Evolutionary conservation across 1,140 invertebrate genomes (phyloP).

Genomic region (Nasonia giraulti): DNA sequence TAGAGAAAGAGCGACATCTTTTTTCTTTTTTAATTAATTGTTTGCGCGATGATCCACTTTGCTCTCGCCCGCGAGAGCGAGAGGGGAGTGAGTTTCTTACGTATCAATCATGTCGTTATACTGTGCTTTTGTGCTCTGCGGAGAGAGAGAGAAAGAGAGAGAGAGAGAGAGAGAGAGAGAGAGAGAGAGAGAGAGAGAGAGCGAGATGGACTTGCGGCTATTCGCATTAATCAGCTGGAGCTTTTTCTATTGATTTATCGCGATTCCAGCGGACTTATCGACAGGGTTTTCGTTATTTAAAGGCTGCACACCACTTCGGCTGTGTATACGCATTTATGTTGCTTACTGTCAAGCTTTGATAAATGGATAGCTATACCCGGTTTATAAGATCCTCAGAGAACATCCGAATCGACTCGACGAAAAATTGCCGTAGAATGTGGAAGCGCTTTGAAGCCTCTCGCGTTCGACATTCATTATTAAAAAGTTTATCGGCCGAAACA

Average conservation of each 20-base stretch:
- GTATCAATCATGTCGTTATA: constrained; percentile 4
- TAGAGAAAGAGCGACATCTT: background rate
- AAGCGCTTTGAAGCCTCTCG: background rate
- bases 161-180: too few species aligned
- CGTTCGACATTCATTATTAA: background rate
- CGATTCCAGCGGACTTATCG: background rate
- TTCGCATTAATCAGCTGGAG: background rate
- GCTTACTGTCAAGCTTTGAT: background rate
- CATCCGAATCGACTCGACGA: background rate
- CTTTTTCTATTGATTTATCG: background rate
- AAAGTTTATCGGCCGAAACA: background rate
- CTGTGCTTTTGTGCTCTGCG: background rate
- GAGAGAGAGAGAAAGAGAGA: background rate
- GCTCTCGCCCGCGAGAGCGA: background rate
- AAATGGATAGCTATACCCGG: background rate
- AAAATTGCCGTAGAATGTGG: background rate
- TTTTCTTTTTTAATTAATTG: constrained; percentile 22
- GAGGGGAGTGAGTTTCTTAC: background rate
- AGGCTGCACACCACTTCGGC: background rate
- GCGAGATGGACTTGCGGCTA: background rate
- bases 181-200: too few species aligned
- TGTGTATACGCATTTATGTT: background rate
- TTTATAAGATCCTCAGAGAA: background rate
- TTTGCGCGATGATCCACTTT: constrained; percentile 22
- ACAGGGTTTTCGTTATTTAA: background rate